phyloP scores from a whole-genome alignment of 1,140 invertebrate genomes.

The Eupristina koningsbergeri region DNA sequence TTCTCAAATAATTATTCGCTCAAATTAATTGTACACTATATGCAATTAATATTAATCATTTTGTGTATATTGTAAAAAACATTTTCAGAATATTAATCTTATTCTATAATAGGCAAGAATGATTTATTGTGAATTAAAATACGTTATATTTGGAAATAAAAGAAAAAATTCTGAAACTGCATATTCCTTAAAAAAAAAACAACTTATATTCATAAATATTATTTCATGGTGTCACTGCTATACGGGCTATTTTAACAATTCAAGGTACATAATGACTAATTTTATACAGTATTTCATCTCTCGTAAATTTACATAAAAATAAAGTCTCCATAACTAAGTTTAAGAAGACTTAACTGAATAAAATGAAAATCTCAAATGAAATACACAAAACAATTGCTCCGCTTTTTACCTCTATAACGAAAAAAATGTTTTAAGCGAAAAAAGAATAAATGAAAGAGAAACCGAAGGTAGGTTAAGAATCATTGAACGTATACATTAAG shows the following conservation, averaged over 20 bases:
- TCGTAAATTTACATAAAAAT: constrained; percentile 40
- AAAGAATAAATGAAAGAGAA: background rate
- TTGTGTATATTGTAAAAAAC: too few relatives aligned
- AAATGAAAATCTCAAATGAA: constrained; percentile 1
- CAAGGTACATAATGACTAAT: constrained; percentile 9
- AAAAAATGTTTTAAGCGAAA: background rate
- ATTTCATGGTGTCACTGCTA: constrained; percentile 64
- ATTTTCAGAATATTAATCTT: too few relatives aligned
- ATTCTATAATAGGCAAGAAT: too few relatives aligned
- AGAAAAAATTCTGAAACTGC: background rate
- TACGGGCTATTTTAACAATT: constrained; percentile 35
- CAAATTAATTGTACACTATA: too few relatives aligned
- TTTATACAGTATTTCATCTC: constrained; percentile 39
- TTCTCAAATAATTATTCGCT: too few relatives aligned
- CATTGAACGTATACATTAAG: background rate
- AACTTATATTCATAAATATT: constrained; percentile 32
- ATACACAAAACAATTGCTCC: constrained; percentile 24
- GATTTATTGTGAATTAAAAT: background rate
- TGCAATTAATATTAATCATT: too few relatives aligned
- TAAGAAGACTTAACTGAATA: background rate
- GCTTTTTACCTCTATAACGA: background rate
- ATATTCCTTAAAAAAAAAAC: background rate
- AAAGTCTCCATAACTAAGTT: background rate
- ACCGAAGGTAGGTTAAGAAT: background rate
- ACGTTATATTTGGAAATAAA: background rate